Evolutionary conservation across 1,140 invertebrate genomes (phyloP), one percentile per base, ranked within the genome.

Genomic region (Drosophila fuyamai): DNA sequence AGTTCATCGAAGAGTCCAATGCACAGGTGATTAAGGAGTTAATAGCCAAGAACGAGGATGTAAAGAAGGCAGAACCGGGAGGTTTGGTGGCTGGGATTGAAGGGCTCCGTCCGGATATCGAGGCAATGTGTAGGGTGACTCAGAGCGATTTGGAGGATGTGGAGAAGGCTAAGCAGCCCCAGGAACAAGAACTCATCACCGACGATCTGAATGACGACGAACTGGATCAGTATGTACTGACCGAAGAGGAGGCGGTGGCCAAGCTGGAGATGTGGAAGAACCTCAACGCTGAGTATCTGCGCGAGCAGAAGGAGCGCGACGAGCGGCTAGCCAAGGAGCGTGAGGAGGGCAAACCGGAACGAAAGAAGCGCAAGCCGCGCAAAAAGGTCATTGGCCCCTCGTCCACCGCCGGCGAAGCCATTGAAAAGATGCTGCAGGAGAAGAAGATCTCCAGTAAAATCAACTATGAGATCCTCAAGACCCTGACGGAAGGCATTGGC

Each of bases 401-500:
- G 0, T 96, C 95, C 65, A 96, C 95, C n/a, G 97, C 97, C 13
- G 96, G 96, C 2, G 98, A 99, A 93, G 98, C 98, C 0, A 98
- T 99, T 32, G 97, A 98, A 88, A 98, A 98, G 92, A 98, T 99
- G 95, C 92, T 99, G 7, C 96, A 97, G 78, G 98, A 98, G 81
- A 99, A 98, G 92, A 97, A 97, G 91, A 96, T 99, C 62, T 99
- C 98, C 0, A 96, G 95, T 5, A 99, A 99, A 94, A 99, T 99
- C 36, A 99, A 99, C 93, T 99, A 99, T 90, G 98, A 99, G 81
- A 98, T 99, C 16, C 93, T 99, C 12, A 98, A 97, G 85, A 97
- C 95, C 88, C 56, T 92, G 4, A 92, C 90, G 1, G 88, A 91
- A 13, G 74, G 80, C 56, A 80, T 78, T 16, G 43, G 63, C n/a